These are phyloP conservation scores for Ctenosaura bakeri DNA, from an alignment of 2,797 vertebrate genomes.

Conservation along the genomic window DNA sequence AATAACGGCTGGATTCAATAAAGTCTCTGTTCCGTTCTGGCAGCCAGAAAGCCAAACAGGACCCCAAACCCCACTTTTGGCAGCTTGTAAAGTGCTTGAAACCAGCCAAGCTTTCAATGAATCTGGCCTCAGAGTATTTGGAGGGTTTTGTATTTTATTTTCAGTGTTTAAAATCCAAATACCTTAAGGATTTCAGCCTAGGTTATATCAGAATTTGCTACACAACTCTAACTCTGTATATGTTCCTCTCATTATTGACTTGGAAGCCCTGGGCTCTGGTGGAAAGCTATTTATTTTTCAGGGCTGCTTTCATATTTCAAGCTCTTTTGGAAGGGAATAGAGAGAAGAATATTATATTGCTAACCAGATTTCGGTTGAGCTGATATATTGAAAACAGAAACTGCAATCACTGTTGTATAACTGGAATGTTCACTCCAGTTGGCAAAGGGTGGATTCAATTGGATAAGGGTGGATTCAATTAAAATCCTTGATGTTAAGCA, in stretches of 20 bases:
- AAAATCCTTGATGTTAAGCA: conserved; percentile 40
- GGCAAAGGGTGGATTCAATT: conserved; percentile 8
- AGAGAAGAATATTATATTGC: background rate
- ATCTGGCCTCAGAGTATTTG: conserved; percentile 42
- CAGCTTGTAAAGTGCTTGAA: background rate
- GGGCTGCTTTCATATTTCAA: background rate
- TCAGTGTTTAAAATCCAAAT: conserved; percentile 35
- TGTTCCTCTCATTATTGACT: background rate
- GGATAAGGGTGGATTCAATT: background rate
- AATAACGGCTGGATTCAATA: conserved; percentile 8
- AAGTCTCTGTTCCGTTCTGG: conserved; percentile 47
- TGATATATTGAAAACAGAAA: conserved; percentile 46
- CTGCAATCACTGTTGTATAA: conserved; percentile 12
- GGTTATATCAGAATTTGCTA: conserved; percentile 35
- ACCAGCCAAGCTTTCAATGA: conserved; percentile 26
- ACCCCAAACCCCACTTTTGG: conserved; percentile 52
- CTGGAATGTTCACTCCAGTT: conserved; percentile 10
- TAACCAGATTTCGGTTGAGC: conserved; percentile 32
- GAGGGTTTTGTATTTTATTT: conserved; percentile 45
- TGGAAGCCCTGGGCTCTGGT: conserved; percentile 26
- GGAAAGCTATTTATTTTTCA: background rate
- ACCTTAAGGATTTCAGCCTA: conserved; percentile 28
- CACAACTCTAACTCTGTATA: background rate
- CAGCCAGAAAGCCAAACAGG: conserved; percentile 34
- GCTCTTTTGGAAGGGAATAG: background rate